Base-by-base conservation (phyloP, 1,140 invertebrate genomes). In the Cydia splendana region DNA sequence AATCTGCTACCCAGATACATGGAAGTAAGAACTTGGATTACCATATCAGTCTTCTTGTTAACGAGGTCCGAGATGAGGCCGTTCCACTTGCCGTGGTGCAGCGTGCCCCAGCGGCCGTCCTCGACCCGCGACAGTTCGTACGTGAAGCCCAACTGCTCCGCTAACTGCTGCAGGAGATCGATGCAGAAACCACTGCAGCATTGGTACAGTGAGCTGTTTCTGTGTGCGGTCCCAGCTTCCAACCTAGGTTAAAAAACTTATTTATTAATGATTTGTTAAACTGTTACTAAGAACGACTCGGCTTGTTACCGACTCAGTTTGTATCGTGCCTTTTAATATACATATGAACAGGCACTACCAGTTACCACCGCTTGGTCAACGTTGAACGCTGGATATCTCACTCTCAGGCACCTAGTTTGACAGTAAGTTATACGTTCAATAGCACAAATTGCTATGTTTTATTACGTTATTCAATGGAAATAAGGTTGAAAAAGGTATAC, bases 121-220 rank as follows among this genome's bases (percentile, higher is more conserved):
- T 98, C 97, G 0, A 99, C 98, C 79, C 98, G 95, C 51, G 97
- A 96, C 67, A 99, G 95, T 85, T 99, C 98, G 88, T 98, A 99
- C 12, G 98, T 98, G 94, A 99, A 99, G 28, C 97, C 97, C 69
- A 99, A 95, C 88, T 99, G 97, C 85, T 98, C 96, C 57, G 97
- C 97, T 89, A 98, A 96, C 89, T 97, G 98, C 85, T 97, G 96
- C 67, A 99, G 94, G 24, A 99, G 94, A 93, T 99, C 99, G 78
- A 99, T 99, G 92, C 98, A 99, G 91, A 99, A 99, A 15, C 99
- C 99, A 76, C 98, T 98, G 91, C 98, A 99, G 93, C 99, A 99
- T 85, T 97, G 97, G 90, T 96, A 98, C 81, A 97, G 95, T 75
- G 96, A 97, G 78, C 96, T 96, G 90, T 98, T 98, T 77, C 95